Conservation (phyloP, 1,140 invertebrate genomes). For the Hylyphantes graminicola region DNA sequence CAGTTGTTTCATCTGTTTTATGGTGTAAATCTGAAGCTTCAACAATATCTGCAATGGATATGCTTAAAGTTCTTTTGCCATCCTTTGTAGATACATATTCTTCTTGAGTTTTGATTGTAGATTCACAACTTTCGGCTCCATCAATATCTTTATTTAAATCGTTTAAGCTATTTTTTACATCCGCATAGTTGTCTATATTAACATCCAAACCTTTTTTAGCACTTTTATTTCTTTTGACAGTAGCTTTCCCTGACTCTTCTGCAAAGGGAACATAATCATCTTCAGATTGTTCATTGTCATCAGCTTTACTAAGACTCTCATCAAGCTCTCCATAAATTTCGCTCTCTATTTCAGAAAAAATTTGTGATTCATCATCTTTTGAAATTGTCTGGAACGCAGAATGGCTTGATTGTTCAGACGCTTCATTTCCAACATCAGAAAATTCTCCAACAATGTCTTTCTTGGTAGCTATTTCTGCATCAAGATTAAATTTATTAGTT, state of each 20-base stretch:
- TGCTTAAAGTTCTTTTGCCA: conserved; percentile 6
- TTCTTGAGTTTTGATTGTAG: not conserved
- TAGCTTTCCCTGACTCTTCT: not conserved
- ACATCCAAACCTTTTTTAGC: too few species aligned
- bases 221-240: not conserved
- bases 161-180: too few species aligned
- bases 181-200: too few species aligned
- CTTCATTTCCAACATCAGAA: not conserved
- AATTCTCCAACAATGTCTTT: not conserved
- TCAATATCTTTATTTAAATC: too few species aligned
- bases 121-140: not conserved
- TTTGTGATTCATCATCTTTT: conserved; percentile 25
- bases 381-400: conserved; percentile 18
- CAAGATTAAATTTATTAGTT: not conserved
- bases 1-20: not conserved
- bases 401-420: conserved; percentile 2
- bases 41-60: conserved; percentile 25
- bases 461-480: not conserved
- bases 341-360: conserved; percentile 23
- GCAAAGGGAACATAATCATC: not conserved
- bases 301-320: not conserved
- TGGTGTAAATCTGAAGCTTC: not conserved
- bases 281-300: not conserved
- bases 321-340: conserved; percentile 12
- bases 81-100: not conserved